Base-by-base conservation (phyloP, 2,888 invertebrate species). In the Rutpela maculata region DNA sequence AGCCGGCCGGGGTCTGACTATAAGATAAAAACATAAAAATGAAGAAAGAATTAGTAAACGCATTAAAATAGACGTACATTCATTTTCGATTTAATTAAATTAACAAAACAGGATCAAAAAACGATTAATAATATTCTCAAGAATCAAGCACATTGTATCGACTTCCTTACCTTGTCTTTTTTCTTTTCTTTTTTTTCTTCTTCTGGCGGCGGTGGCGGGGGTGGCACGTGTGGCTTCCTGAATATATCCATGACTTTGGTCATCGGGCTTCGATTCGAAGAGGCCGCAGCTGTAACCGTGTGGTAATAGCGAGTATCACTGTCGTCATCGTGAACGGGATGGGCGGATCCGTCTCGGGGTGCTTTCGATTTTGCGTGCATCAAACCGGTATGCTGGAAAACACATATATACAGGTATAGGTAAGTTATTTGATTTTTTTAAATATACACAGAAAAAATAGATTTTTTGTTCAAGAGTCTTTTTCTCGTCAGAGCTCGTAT, bases 171-270 rank as follows among this genome's bases (percentile, higher is more conserved):
- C 75, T 81, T 78, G 38, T 78, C 81, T 93, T 93, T 85, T 93
- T 93, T 85, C 90, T 83, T 84, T 59, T 83, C 77, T 76, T 78
- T 81, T 78, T 56, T 80, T 71, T 74, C 77, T 66, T 84, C 80
- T 60, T 83, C 65, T 43, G 70, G 50, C 3, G 77, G 73, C 7
- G 70, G 72, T 0, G 79, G 74, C 10, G 1, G 94, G 93, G 5
- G 94, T 93, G 93, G 93, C 88, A 94, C 94, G 79, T 94, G 94
- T 82, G 95, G 92, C 89, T 94, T 93, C 77, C 97, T 93, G 90
- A 97, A 97, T 88, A 97, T 95, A 89, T 97, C 97, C 94, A 97
- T 97, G 72, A 97, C 96, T 92, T 97, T 97, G 80, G 95, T 95
- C 92, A 97, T 96, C 2, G 97, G 95, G 84, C 95, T 95, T 81